A percentile compares a stretch with the other conserved stretches of the same genome.
Conservation (phyloP, 2,888 invertebrate species). For the Hyppa rectilinea region DNA sequence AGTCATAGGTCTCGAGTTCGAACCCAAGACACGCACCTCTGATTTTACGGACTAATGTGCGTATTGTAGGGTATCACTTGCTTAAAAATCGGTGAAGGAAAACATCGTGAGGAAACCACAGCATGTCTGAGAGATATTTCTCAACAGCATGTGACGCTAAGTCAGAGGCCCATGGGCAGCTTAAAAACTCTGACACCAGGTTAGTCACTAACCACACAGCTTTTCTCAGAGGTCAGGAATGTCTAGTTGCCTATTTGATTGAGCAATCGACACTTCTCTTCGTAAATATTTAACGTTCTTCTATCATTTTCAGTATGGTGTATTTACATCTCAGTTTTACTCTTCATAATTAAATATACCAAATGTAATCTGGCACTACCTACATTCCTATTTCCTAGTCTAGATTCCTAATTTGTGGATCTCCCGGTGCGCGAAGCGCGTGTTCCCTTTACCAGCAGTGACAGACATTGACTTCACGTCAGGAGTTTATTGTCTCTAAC, state of each 20-base stretch:
- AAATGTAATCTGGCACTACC: conserved; percentile 17
- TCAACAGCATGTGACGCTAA: too few species aligned
- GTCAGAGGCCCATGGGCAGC: too few species aligned
- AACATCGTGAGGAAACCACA: too few species aligned
- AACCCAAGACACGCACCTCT: too few species aligned
- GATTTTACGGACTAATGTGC: too few species aligned
- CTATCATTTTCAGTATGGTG: neutral
- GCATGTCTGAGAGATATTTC: too few species aligned
- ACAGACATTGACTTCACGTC: conserved; percentile 69
- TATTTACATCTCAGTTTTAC: neutral
- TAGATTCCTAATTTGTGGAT: conserved; percentile 45
- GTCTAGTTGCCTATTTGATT: neutral
- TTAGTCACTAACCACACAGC: too few species aligned
- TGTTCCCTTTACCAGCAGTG: conserved; percentile 59
- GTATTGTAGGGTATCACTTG: too few species aligned
- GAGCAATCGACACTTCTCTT: neutral
- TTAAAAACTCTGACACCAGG: too few species aligned
- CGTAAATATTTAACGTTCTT: neutral
- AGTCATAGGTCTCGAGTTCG: too few species aligned
- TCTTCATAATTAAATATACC: conserved; percentile 1
- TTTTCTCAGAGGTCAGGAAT: neutral
- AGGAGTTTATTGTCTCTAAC: conserved; percentile 72
- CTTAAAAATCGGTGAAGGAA: too few species aligned
- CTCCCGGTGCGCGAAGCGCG: conserved; percentile 24
- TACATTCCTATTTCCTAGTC: conserved; percentile 27